Evolutionary conservation across 92 coral and sea anemone genomes (phyloP), one percentile per base, ranked within the genome.

Genomic region (Palythoa grandiflora): DNA sequence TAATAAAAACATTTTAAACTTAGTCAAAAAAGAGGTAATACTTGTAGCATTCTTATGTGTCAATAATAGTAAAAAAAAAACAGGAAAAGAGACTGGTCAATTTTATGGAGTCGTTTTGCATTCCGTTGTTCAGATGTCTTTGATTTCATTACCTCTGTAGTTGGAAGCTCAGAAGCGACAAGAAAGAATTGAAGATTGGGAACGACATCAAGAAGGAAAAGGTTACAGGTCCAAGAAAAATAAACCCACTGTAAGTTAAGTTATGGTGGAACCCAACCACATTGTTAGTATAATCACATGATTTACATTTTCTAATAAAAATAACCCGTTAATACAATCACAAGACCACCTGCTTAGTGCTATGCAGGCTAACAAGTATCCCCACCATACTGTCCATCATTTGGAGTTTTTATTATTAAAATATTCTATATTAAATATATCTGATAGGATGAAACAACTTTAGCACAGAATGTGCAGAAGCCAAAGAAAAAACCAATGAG

Each of bases 161-260:
- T 38, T 87, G 9, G 98, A 96, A 21, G 98, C 90, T 78, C 88
- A 91, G 85, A 97, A 85, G 77, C 85, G 97, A 89, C 83, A 88
- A 79, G 97, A 97, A 48, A 80, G 89, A 65, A 88, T 97, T 79
- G 99, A 95, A 44, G 97, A 95, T 86, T 97, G 97, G 97, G 98
- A 97, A 15, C 83, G 95, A 68, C 97, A 91, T 70, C 93, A 92
- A 63, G 90, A 97, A 85, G 99, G 99, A 44, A 96, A 94, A 80
- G 98, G 98, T 48, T 96, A 96, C 87, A 94, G 89, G 48, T 91
- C 98, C 1, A 94, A 93, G 91, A 90, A 89, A 38, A 77, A 44
- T 75, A 94, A 89, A 75, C 87, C 96, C 79, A 50, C 94, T 6
- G 98, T 95, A 83, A 88, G 90, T 84, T 7, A 9, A 20, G 59